These are phyloP conservation scores for Oikopleura dioica DNA, from an alignment of 23 tunicate species.

Conservation along the genomic window DNA sequence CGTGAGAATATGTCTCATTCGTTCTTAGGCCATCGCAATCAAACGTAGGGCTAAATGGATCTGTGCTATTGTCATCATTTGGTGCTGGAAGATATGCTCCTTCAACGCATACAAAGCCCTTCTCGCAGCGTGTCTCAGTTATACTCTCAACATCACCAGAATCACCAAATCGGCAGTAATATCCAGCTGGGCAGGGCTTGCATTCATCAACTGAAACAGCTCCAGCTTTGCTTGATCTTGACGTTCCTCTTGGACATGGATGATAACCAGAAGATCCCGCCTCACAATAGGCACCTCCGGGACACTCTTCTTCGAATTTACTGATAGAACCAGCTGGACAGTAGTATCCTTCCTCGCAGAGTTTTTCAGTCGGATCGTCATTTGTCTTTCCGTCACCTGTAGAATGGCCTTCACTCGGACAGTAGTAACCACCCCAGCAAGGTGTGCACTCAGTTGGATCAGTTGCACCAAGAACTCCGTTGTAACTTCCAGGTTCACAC, in stretches of 20 bases:
- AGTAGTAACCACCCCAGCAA: neutral
- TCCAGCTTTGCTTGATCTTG: conserved; percentile 20
- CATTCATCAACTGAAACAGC: conserved; percentile 48
- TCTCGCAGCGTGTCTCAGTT: neutral
- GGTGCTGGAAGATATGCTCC: neutral
- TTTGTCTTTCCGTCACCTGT: neutral
- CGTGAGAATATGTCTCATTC: no score
- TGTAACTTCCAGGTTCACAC: conserved; percentile 33
- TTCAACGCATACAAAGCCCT: neutral
- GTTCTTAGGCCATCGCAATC: neutral
- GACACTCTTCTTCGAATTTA: conserved; percentile 32
- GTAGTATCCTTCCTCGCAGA: conserved; percentile 15
- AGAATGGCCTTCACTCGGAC: neutral
- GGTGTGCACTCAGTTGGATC: neutral
- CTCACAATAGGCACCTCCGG: conserved; percentile 30
- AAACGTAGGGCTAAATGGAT: no score
- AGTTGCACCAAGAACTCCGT: neutral
- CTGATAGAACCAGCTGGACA: conserved; percentile 34
- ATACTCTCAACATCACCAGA: neutral
- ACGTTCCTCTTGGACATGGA: conserved; percentile 49
- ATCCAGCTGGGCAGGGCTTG: conserved; percentile 44
- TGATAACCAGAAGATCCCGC: conserved; percentile 18
- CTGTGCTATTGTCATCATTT: neutral
- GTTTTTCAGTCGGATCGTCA: neutral
- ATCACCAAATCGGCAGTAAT: conserved; percentile 30